These are phyloP conservation scores for Trichacis sp. DNA, from an alignment of 2,888 invertebrate species.

Conservation along the genomic window DNA sequence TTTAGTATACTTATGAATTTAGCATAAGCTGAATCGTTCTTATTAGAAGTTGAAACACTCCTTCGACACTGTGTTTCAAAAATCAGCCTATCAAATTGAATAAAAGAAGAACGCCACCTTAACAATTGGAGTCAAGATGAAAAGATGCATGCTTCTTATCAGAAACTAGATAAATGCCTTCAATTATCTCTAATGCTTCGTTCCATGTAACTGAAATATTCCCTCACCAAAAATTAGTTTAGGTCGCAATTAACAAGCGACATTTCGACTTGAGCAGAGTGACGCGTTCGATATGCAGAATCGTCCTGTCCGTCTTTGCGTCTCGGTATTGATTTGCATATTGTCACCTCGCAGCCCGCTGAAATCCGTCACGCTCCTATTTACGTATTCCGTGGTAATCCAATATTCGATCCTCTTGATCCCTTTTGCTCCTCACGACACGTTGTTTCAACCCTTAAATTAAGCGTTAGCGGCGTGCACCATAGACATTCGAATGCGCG, in stretches of 20 bases:
- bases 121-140: too few relatives aligned
- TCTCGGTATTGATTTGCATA: conserved; percentile 21
- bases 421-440: conserved; percentile 13
- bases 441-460: conserved; percentile 25
- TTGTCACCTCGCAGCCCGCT: conserved; percentile 30
- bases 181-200: too few relatives aligned
- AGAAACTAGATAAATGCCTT: too few relatives aligned
- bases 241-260: conserved; percentile 8
- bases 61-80: too few relatives aligned
- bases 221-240: conserved; percentile 10
- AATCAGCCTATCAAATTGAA: too few relatives aligned
- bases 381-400: conserved; percentile 49
- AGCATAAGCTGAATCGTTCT: too few relatives aligned
- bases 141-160: too few relatives aligned
- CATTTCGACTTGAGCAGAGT: conserved; percentile 12
- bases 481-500: conserved; percentile 41
- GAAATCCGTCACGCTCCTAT: conserved; percentile 42
- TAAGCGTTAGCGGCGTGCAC: conserved; percentile 20
- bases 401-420: conserved; percentile 42
- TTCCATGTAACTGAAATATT: too few relatives aligned
- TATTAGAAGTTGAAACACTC: too few relatives aligned
- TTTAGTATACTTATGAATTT: too few relatives aligned
- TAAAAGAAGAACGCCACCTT: too few relatives aligned
- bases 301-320: conserved; percentile 8
- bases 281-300: conserved; percentile 19